phyloP scores from a whole-genome alignment of 1,140 invertebrate species.

The Zaprionus inermis region DNA sequence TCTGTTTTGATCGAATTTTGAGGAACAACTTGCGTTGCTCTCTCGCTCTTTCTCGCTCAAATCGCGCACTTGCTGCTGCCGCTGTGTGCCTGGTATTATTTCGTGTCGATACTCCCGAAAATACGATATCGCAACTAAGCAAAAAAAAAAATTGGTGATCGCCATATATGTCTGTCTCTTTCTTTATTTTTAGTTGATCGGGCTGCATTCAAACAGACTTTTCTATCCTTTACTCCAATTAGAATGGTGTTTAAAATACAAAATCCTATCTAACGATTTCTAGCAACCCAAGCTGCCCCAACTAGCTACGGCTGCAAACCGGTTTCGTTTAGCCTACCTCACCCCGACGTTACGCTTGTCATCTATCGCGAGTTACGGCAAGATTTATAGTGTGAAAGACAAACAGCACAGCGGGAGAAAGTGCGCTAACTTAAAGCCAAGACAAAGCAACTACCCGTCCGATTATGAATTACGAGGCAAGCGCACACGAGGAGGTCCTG shows the following conservation, averaged over 20 bases:
- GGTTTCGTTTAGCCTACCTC: slow-evolving; percentile 46
- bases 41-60: too few relatives aligned
- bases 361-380: slow-evolving; percentile 38
- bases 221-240: neutral
- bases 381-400: slow-evolving; percentile 74
- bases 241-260: neutral
- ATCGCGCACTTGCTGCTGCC: neutral
- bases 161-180: neutral
- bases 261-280: neutral
- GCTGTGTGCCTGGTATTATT: neutral
- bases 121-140: neutral
- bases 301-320: slow-evolving; percentile 16
- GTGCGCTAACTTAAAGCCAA: slow-evolving; percentile 36
- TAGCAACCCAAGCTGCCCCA: too few relatives aligned
- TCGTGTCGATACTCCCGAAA: neutral
- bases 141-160: neutral
- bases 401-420: slow-evolving; percentile 62
- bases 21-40: too few relatives aligned
- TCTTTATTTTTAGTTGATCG: neutral
- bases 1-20: neutral
- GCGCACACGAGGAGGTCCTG: slow-evolving; percentile 16
- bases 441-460: slow-evolving; percentile 52
- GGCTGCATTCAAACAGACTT: too few relatives aligned
- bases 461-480: slow-evolving; percentile 56
- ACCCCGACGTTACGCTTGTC: slow-evolving; percentile 51